Evolutionary conservation across 35 echinoderm and acorn worm species (phyloP), one percentile per base, ranked within the genome.

Genomic region (Lytechinus variegatus): DNA sequence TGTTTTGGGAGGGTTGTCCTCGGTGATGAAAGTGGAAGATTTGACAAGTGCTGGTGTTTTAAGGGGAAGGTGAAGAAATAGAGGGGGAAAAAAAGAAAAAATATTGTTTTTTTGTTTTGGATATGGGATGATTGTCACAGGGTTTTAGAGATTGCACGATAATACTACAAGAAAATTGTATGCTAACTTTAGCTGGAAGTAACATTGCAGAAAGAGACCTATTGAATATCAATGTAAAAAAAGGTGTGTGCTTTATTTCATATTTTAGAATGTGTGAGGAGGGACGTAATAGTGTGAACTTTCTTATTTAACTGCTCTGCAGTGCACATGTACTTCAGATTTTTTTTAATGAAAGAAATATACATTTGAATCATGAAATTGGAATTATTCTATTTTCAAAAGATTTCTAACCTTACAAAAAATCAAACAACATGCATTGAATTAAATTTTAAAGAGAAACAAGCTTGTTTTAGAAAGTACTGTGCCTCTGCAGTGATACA

Each of bases 1-100:
- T 0, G 96, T 94, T 11, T 96, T 29, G 27, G 94, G 87, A 54
- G 94, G 13, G 27, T 95, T 55, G 61, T 89, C 53, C 28, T 56
- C 11, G 55, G 91, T 91, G 94, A 79, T 51, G 28, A 90, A 58
- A 87, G 94, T 53, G 89, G 54, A 86, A 10, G 92, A 60, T 27
- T 87, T 79, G 52, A 28, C 16, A 57, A 10, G 92, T 55, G 92
- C 92, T 53, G 92, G 54, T 24, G 9, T 14, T 90, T 90, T 21
- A 29, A 27, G 57, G 9, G 54, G 52, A 51, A 8, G 92, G 10
- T 27, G 52, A 54, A 54, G 9, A 93, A 10, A 93, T 54, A 27
- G 9, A 28, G 14, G 1, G 21, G 53, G 29, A 8, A 53, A 9
- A 27, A 88, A 90, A 90, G 52, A 52, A 90, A 28, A 87, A 16